phyloP scores from a whole-genome alignment of 2,113 vertebrate genomes.

The Prunella fulvescens region DNA sequence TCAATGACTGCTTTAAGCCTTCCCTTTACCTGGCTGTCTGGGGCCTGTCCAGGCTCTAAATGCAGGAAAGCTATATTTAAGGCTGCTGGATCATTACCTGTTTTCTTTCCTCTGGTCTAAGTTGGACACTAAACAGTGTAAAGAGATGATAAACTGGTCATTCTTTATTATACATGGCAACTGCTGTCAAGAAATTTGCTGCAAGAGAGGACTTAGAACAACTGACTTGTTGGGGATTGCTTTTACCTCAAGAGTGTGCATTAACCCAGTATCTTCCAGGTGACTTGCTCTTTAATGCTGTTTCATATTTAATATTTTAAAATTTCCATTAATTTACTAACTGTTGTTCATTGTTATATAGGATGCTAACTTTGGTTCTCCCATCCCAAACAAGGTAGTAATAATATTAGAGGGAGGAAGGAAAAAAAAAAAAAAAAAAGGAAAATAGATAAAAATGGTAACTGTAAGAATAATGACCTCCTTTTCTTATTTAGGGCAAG shows the following conservation, averaged over 20 bases:
- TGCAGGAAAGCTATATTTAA: not conserved
- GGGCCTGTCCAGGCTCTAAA: not conserved
- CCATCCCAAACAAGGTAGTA: not conserved
- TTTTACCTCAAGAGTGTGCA: not conserved
- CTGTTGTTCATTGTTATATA: rapidly evolving
- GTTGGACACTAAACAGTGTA: not conserved
- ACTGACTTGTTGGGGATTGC: not conserved
- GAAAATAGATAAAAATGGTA: not conserved
- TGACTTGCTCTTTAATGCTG: not conserved
- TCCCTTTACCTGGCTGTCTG: not conserved
- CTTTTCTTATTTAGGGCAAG: not conserved
- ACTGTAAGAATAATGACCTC: not conserved
- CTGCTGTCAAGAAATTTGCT: not conserved
- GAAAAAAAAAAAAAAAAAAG: no score
- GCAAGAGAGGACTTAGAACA: not conserved
- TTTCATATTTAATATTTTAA: not conserved
- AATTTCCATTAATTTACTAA: not conserved
- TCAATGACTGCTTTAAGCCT: not conserved
- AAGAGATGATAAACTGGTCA: not conserved
- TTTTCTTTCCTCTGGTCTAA: not conserved
- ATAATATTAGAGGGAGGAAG: not conserved
- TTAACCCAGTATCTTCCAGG: not conserved
- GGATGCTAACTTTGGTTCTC: not conserved
- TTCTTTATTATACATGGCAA: not conserved
- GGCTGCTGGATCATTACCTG: not conserved